phyloP scores from a whole-genome alignment of 2,113 vertebrate species.

The Oriolus oriolus region DNA sequence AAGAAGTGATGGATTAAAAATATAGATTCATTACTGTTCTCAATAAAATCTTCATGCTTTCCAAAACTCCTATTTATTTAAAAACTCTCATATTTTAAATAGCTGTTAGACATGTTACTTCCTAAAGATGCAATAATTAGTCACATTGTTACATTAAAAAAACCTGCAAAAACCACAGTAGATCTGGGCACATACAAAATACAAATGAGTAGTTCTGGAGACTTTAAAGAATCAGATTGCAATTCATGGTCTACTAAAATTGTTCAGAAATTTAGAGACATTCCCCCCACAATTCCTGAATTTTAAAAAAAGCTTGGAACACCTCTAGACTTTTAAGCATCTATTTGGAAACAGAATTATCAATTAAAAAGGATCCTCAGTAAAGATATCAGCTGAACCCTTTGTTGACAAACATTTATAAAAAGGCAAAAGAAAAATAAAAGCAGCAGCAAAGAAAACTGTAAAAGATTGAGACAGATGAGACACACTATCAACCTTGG shows the following conservation, averaged over 20 bases:
- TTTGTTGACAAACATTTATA: background rate
- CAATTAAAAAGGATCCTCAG: background rate
- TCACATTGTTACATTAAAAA: background rate
- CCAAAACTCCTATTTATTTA: background rate
- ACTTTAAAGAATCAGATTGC: background rate
- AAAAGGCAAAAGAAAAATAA: background rate
- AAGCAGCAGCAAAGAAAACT: background rate
- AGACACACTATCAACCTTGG: background rate
- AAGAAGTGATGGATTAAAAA: background rate
- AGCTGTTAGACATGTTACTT: background rate
- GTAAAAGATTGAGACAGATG: background rate
- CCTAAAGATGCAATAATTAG: background rate
- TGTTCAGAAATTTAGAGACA: background rate
- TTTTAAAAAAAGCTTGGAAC: background rate
- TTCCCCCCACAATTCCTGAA: background rate
- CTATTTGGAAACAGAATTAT: background rate
- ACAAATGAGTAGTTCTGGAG: background rate
- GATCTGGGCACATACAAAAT: background rate
- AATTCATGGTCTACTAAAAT: background rate
- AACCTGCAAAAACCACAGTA: background rate
- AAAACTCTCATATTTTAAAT: background rate
- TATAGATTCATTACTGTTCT: background rate
- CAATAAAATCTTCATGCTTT: background rate
- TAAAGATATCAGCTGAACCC: background rate
- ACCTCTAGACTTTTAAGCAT: background rate